Conservation (phyloP, 2,888 invertebrate genomes). For the Meteorus colon region DNA sequence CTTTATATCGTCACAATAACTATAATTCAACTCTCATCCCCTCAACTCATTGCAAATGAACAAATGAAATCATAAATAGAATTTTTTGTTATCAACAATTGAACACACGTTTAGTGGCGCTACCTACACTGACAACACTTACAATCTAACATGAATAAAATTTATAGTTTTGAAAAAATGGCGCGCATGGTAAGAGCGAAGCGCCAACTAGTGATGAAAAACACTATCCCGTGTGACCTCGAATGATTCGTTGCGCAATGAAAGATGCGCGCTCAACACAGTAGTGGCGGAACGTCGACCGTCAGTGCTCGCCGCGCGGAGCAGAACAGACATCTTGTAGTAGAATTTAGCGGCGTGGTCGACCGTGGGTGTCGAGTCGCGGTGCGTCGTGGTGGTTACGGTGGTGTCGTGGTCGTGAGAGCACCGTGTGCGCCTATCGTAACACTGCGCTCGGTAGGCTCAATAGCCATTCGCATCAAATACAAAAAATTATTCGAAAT, state of each 20-base stretch:
- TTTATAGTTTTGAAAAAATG: neutral
- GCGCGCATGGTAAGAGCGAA: neutral
- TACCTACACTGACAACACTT: neutral
- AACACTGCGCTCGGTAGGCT: conserved; percentile 30
- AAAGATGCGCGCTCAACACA: conserved; percentile 61
- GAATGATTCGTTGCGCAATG: conserved; percentile 66
- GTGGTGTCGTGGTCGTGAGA: conserved; percentile 55
- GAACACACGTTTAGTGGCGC: conserved; percentile 48
- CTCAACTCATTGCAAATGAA: no score
- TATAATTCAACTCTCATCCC: no score
- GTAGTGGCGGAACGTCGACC: conserved; percentile 48
- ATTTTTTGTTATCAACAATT: no score
- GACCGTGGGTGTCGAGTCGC: conserved; percentile 60
- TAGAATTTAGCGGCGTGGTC: conserved; percentile 70
- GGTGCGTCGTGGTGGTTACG: conserved; percentile 56
- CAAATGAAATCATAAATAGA: no score
- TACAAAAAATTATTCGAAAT: neutral
- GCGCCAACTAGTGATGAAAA: conserved; percentile 37
- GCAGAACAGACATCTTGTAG: conserved; percentile 70
- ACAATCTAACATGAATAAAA: no score
- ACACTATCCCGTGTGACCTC: conserved; percentile 53
- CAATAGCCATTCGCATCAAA: conserved; percentile 29
- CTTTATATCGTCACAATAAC: no score
- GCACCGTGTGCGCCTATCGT: conserved; percentile 52
- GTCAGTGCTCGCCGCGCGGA: conserved; percentile 70